Conservation (phyloP, 1,140 invertebrate genomes). For the Ips typographus region DNA sequence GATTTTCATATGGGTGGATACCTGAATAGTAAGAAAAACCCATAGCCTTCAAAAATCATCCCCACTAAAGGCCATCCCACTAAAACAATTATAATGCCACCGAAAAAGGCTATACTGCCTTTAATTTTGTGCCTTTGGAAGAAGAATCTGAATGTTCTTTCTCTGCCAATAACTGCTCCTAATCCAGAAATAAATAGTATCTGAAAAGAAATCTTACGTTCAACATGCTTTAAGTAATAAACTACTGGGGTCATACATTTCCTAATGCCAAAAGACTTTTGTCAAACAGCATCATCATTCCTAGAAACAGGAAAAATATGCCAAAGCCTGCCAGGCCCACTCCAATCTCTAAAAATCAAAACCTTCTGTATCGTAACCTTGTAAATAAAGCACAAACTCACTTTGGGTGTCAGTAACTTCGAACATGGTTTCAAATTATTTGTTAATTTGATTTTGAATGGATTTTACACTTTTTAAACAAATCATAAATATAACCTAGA, state of each 20-base stretch:
- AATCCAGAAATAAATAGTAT: conserved; percentile 94
- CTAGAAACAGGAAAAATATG: conserved; percentile 92
- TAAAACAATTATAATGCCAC: conserved; percentile 92
- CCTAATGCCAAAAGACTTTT: conserved; percentile 97
- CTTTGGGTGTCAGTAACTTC: conserved; percentile 74
- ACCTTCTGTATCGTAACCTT: too few species aligned
- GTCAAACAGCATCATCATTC: conserved; percentile 94
- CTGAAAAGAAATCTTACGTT: conserved; percentile 56
- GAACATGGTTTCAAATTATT: conserved; percentile 59
- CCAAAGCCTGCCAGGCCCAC: conserved; percentile 96
- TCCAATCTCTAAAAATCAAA: conserved; percentile 81
- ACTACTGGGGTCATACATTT: conserved; percentile 77
- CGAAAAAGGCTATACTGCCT: conserved; percentile 90
- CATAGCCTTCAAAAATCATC: conserved; percentile 93
- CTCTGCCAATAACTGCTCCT: conserved; percentile 93
- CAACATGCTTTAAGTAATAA: not conserved
- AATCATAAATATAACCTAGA: conserved; percentile 29
- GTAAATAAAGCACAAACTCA: conserved; percentile 49
- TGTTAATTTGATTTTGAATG: not conserved
- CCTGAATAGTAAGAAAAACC: conserved; percentile 81
- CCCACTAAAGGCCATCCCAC: conserved; percentile 94
- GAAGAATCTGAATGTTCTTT: conserved; percentile 96
- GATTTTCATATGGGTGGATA: conserved; percentile 41
- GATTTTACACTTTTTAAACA: not conserved
- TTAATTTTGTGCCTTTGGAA: conserved; percentile 97